Evolutionary conservation across 2,888 invertebrate genomes (phyloP), one percentile per base, ranked within the genome.

Genomic region (Cosmorhoe ocellata): DNA sequence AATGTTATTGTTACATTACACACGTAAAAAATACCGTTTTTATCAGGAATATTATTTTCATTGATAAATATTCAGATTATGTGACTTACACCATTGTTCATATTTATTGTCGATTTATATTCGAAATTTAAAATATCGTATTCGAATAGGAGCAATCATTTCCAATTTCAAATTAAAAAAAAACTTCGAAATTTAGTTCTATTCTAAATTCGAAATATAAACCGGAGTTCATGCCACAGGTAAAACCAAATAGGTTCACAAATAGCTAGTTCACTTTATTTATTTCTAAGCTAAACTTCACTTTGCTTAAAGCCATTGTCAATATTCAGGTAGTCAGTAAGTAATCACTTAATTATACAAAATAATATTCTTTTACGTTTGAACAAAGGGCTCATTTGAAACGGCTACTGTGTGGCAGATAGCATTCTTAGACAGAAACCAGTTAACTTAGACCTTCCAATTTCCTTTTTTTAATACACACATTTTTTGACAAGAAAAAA

Each of bases 271-370:
- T 18, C 18, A 18, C 18, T 18, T 18, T 18, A 18, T 4, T 18
- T 18, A 18, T 4, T 18, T 18, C 2, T 18, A n/a, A n/a, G n/a
- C 18, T 5, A 7, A 1, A 24, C 1, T 24, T 24, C 7, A 6
- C 6, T 6, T 5, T 7, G 2, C 7, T 3, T 24, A 24, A 24
- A 24, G 8, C 28, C 10, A 10, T 49, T 54, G 45, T 54, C 31
- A 42, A 33, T 46, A 50, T 46, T 54, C 54, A 54, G 26, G 54
- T 55, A 55, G 54, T 49, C 42, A 28, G 34, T 50, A 50, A 50
- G 31, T 46, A 46, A 50, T 50, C 27, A 13, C 46, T 22, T 39
- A 55, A 55, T 55, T 55, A 55, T 55, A 47, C 54, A 13, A 55
- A 50, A 53, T n/a, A n/a, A n/a, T 42, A 44, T 43, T 48, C 40